Percentiles rank a stretch among this genome's conserved stretches.
These are phyloP conservation scores for Danio aesculapii DNA, from an alignment of 2,797 vertebrate genomes.

Conservation along the genomic window DNA sequence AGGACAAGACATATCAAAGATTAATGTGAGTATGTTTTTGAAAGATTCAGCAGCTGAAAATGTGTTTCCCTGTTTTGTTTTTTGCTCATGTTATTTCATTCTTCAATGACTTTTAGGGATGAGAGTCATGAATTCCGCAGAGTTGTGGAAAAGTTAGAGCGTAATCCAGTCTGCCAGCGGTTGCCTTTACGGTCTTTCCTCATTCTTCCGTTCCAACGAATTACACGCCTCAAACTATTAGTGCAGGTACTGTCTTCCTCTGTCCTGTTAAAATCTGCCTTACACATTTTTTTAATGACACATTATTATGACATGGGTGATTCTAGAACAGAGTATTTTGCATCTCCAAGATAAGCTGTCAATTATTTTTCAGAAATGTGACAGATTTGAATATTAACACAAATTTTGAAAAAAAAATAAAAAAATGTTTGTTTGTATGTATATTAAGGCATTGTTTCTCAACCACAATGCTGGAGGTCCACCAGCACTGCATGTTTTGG, in stretches of 20 bases:
- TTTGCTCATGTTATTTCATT: not conserved
- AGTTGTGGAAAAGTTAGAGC: slow-evolving; percentile 89
- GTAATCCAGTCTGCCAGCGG: slow-evolving; percentile 89
- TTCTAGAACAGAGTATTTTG: too few species aligned
- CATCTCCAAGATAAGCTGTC: too few species aligned
- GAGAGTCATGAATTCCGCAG: slow-evolving; percentile 86
- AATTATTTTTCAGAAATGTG: too few species aligned
- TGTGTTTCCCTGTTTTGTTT: not conserved
- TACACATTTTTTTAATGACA: not conserved
- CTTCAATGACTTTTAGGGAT: slow-evolving; percentile 75
- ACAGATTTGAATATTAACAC: too few species aligned
- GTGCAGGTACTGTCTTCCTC: slow-evolving; percentile 79
- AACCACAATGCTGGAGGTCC: too few species aligned
- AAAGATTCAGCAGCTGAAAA: fast-evolving
- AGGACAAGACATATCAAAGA: slow-evolving; percentile 92
- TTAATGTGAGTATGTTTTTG: slow-evolving; percentile 85
- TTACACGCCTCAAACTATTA: slow-evolving; percentile 94
- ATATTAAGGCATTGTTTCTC: too few species aligned
- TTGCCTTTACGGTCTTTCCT: slow-evolving; percentile 97
- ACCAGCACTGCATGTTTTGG: too few species aligned
- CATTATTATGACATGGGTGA: not conserved
- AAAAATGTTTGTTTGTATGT: too few species aligned
- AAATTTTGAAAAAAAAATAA: too few species aligned
- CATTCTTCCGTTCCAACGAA: slow-evolving; percentile 96
- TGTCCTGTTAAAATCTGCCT: not conserved